Evolutionary conservation across 2,888 invertebrate species (phyloP).

Genomic region (Neria commutata): DNA sequence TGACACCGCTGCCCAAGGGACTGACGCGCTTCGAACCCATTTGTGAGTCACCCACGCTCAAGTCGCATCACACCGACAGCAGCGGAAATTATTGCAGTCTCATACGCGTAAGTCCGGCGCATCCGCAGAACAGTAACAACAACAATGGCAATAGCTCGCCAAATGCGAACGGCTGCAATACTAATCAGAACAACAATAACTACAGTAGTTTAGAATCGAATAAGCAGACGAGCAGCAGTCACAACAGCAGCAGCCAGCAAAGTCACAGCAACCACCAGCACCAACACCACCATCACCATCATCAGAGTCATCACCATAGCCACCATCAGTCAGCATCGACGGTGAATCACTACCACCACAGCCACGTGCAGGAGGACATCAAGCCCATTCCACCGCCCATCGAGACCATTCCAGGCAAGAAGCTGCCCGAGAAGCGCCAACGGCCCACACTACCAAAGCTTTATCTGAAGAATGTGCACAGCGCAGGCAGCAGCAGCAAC

Average conservation of each 20-base stretch:
- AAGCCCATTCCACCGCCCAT: conserved; percentile 91
- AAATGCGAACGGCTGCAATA: conserved; percentile 39
- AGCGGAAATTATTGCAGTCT: conserved; percentile 62
- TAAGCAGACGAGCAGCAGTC: conserved; percentile 48
- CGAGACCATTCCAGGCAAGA: conserved; percentile 88
- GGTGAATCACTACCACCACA: conserved; percentile 63
- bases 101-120: conserved; percentile 54
- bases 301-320: conserved; percentile 54
- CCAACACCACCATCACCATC: conserved; percentile 31
- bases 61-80: conserved; percentile 60
- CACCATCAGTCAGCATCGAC: conserved; percentile 37
- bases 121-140: conserved; percentile 35
- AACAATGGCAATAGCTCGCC: conserved; percentile 40
- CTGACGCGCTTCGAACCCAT: conserved; percentile 63
- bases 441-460: conserved; percentile 76
- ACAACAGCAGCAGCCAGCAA: conserved; percentile 41
- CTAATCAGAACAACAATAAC: conserved; percentile 41
- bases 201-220: conserved; percentile 60
- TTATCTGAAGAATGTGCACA: conserved; percentile 73
- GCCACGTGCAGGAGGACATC: conserved; percentile 68
- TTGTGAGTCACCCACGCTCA: conserved; percentile 62
- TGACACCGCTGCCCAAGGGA: conserved; percentile 87
- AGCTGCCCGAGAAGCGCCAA: conserved; percentile 78
- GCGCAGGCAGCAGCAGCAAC: conserved; percentile 53
- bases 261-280: conserved; percentile 15